These are phyloP conservation scores for Coleophora deauratella DNA, from an alignment of 2,888 invertebrate genomes.

Conservation along the genomic window DNA sequence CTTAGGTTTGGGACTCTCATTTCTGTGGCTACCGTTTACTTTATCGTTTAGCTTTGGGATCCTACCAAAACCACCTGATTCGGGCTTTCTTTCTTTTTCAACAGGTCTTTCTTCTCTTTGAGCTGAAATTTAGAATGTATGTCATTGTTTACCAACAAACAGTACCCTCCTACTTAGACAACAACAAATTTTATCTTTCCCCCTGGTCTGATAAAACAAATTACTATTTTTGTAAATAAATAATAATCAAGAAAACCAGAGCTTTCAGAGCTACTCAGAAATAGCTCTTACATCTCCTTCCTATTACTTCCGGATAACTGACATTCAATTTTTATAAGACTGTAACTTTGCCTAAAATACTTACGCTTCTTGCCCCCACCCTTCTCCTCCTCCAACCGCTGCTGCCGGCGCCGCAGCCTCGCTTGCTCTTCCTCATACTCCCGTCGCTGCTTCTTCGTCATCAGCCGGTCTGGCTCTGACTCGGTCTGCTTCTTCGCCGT, in stretches of 20 bases:
- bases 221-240: no score
- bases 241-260: no score
- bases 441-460: constrained; percentile 86
- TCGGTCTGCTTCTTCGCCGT: constrained; percentile 51
- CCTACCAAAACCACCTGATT: constrained; percentile 43
- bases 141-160: no score
- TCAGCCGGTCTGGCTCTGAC: constrained; percentile 78
- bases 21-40: constrained; percentile 27
- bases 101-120: constrained; percentile 37
- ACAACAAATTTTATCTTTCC: no score
- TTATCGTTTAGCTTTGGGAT: constrained; percentile 72
- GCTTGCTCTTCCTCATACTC: constrained; percentile 84
- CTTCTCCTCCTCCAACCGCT: constrained; percentile 52
- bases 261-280: no score
- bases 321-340: no score
- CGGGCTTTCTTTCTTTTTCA: constrained; percentile 48
- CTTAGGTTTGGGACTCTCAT: constrained; percentile 25
- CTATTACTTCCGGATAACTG: no score
- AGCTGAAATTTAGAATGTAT: no score
- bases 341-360: no score
- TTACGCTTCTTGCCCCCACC: constrained; percentile 36
- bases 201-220: no score
- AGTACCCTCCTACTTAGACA: no score
- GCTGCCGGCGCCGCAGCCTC: constrained; percentile 66
- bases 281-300: no score